phyloP scores from a whole-genome alignment of 2,113 vertebrate species.

The Ellobius talpinus region DNA sequence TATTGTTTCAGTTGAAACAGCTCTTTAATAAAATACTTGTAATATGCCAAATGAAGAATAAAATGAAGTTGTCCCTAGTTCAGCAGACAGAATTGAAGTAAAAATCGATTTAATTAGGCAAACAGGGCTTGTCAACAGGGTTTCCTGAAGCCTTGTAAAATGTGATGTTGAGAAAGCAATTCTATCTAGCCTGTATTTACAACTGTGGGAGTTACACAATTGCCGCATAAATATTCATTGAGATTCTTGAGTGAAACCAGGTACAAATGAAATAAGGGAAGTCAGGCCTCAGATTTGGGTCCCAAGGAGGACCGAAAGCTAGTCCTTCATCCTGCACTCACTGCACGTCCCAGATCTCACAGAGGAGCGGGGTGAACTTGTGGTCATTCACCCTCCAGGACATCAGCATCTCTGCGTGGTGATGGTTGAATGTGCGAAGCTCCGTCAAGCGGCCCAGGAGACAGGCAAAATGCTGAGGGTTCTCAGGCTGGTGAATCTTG shows the following conservation, averaged over 20 bases:
- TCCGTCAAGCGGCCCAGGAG: slow-evolving; percentile 96
- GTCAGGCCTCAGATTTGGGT: slow-evolving; percentile 21
- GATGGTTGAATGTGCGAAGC: slow-evolving; percentile 96
- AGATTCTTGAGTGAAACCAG: slow-evolving; percentile 55
- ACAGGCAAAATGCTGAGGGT: slow-evolving; percentile 97
- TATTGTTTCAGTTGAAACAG: slow-evolving; percentile 71
- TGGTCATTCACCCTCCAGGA: slow-evolving; percentile 97
- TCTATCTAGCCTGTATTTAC: slow-evolving; percentile 44
- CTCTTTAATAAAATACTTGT: slow-evolving; percentile 76
- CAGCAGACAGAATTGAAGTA: slow-evolving; percentile 52
- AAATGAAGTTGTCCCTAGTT: slow-evolving; percentile 55
- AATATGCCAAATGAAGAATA: slow-evolving; percentile 57
- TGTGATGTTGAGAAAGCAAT: slow-evolving; percentile 59
- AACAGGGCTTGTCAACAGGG: slow-evolving; percentile 28
- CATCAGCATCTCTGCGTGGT: slow-evolving; percentile 96
- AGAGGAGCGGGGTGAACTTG: slow-evolving; percentile 98
- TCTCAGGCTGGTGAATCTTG: slow-evolving; percentile 91
- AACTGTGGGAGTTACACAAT: slow-evolving; percentile 39
- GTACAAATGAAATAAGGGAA: slow-evolving; percentile 80
- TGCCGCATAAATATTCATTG: slow-evolving; percentile 72
- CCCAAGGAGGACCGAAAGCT: slow-evolving; percentile 27
- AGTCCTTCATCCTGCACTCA: slow-evolving; percentile 73
- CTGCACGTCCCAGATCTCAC: slow-evolving; percentile 99
- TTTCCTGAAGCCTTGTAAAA: slow-evolving; percentile 69
- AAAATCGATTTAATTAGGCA: slow-evolving; percentile 55